Conservation (phyloP, 2,888 invertebrate genomes). For the Drosophila crucigera region DNA sequence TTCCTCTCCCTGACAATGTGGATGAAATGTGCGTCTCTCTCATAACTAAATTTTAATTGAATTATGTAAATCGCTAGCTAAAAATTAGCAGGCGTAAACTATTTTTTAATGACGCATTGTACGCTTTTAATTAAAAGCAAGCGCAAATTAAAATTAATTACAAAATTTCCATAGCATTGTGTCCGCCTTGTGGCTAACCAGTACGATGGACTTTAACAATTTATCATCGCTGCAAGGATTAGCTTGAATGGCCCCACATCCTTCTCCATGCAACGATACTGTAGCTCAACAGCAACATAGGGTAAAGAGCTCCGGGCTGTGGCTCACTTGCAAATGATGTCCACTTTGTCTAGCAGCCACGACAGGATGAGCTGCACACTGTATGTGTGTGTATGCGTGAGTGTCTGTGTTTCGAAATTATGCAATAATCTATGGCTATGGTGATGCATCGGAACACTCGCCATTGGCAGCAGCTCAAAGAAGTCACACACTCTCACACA, state of each 20-base stretch:
- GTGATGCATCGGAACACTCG: constrained; percentile 70
- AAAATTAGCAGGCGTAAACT: constrained; percentile 81
- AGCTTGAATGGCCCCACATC: constrained; percentile 33
- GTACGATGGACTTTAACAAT: constrained; percentile 55
- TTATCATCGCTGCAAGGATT: constrained; percentile 73
- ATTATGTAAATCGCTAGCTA: constrained; percentile 78
- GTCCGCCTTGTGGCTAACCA: constrained; percentile 26
- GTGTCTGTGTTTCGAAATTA: constrained; percentile 58
- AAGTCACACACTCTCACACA: constrained; percentile 32
- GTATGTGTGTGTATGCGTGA: constrained; percentile 11
- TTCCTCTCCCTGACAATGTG: constrained; percentile 20
- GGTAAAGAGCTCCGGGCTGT: constrained; percentile 32
- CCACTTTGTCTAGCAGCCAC: constrained; percentile 50
- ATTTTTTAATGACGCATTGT: constrained; percentile 78
- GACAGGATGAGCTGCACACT: constrained; percentile 6
- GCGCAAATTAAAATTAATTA: constrained; percentile 78
- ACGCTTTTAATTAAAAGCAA: constrained; percentile 77
- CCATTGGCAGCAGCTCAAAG: constrained; percentile 71
- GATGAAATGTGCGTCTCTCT: constrained; percentile 69
- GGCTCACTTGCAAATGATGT: constrained; percentile 73
- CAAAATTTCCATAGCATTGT: constrained; percentile 43
- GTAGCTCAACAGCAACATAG: constrained; percentile 10
- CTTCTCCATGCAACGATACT: constrained; percentile 1
- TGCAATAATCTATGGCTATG: constrained; percentile 75
- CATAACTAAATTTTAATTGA: constrained; percentile 81